A percentile compares a stretch with the other conserved stretches of the same genome.
These are phyloP conservation scores for Hetaerina titia DNA, from an alignment of 2,888 invertebrate species.

Conservation along the genomic window DNA sequence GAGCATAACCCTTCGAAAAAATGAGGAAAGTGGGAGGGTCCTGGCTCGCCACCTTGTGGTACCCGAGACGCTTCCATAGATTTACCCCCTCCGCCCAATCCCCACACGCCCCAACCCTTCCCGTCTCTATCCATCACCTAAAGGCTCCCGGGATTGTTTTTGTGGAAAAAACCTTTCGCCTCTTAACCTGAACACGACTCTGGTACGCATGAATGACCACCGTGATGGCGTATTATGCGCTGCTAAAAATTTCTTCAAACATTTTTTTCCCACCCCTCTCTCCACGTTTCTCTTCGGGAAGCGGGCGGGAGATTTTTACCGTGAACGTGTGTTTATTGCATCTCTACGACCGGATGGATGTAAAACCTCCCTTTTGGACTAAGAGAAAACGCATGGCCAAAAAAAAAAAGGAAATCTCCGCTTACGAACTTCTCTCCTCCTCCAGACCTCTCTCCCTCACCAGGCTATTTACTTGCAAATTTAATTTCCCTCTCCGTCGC, in stretches of 20 bases:
- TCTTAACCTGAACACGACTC: constrained; percentile 55
- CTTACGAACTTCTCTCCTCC: neutral
- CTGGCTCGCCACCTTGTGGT: constrained; percentile 18
- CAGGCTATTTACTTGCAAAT: constrained; percentile 35
- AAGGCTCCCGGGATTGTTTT: constrained; percentile 13
- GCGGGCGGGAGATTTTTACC: neutral
- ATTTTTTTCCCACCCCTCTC: neutral
- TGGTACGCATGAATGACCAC: constrained; percentile 44
- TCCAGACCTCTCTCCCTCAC: neutral
- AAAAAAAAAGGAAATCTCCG: neutral
- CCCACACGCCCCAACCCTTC: neutral
- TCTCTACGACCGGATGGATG: constrained; percentile 42
- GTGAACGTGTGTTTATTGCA: constrained; percentile 26
- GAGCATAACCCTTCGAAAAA: constrained; percentile 37
- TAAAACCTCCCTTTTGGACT: neutral
- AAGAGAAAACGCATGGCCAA: neutral
- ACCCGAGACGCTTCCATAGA: constrained; percentile 39
- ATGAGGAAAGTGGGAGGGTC: neutral
- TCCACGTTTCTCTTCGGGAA: neutral
- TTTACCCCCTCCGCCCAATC: neutral
- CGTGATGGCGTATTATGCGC: constrained; percentile 25
- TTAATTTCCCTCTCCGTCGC: constrained; percentile 5
- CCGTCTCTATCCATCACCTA: neutral
- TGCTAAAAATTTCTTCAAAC: constrained; percentile 16
- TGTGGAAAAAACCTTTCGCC: constrained; percentile 7